Base-by-base conservation (phyloP, 2,113 vertebrate genomes). In the Archilochus colubris region DNA sequence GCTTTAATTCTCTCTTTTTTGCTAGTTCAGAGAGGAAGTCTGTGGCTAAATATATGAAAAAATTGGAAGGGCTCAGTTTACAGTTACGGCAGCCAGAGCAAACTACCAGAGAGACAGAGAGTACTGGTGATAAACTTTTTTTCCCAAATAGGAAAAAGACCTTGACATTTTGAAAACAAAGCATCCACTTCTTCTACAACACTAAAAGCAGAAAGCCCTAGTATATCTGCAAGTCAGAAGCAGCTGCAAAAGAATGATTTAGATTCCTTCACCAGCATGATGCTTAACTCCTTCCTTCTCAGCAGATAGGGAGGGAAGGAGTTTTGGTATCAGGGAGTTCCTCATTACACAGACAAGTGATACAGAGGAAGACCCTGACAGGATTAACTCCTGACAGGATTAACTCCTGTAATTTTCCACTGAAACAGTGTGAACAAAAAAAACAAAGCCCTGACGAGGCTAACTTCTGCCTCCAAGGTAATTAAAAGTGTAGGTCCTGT, bases 231-330 rank as follows among this genome's bases (percentile, higher is more conserved):
- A 58, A 83, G 59, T 27, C n/a, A 72, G 61, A 77, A 78, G 68
- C 64, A 81, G 64, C 68, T 94, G 68, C 57, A 67, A 57, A 90
- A 75, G 89, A 89, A 84, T 51, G 31, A 33, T 33, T 88, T 1
- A 20, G 33, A 69, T 92, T 83, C 72, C 88, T 86, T 83, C 77
- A 70, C 13, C 48, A 81, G 76, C 38, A 15, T 3, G 64, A 59
- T 3, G 11, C 63, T 95, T 94, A 93, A 92, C 76, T 90, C 90
- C 18, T 90, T 91, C 85, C 50, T 10, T 90, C 64, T 91, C 80
- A 55, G 88, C 80, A 86, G 83, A 66, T 67, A 88, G 44, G 30
- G 44, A 88, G 27, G 48, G 40, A 82, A 82, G 7, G 21, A 58
- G n/a, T 54, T 67, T 59, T 59, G 36, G 7, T 83, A 51, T 30